These are phyloP conservation scores for Cantharis rufa DNA, from an alignment of 2,888 invertebrate genomes.

Conservation along the genomic window DNA sequence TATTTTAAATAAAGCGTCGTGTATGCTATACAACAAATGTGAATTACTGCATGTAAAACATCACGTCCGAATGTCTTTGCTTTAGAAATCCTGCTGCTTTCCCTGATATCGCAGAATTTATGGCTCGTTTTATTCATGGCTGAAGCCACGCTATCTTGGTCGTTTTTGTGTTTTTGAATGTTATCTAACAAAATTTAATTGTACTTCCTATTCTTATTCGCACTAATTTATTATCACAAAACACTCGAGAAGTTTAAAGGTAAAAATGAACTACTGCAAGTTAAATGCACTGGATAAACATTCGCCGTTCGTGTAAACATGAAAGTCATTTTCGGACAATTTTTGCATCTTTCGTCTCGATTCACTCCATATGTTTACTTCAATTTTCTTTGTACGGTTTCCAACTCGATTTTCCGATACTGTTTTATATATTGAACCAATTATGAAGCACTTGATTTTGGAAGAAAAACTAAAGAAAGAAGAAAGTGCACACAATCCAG, in stretches of 20 bases:
- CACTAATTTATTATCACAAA: constrained; percentile 37
- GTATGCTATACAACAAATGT: background rate
- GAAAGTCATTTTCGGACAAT: background rate
- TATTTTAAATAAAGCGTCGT: background rate
- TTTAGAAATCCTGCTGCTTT: constrained; percentile 26
- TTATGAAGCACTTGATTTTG: too few species aligned
- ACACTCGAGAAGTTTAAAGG: constrained; percentile 21
- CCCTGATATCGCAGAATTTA: constrained; percentile 26
- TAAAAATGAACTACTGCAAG: background rate
- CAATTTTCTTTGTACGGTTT: too few species aligned
- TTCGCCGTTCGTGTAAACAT: background rate
- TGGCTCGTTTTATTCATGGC: constrained; percentile 26
- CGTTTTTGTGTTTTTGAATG: constrained; percentile 26
- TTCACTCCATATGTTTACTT: background rate
- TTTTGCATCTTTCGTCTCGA: background rate
- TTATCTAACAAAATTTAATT: constrained; percentile 28
- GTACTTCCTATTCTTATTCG: constrained; percentile 31
- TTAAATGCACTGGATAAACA: background rate
- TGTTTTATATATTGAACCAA: too few species aligned
- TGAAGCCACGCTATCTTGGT: constrained; percentile 22
- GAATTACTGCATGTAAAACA: constrained; percentile 4
- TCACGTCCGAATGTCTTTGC: constrained; percentile 24
- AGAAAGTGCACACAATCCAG: too few species aligned
- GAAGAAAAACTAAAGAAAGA: too few species aligned
- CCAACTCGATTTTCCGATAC: too few species aligned